Percentiles rank a stretch among this genome's conserved stretches.
Conservation (phyloP, 2,113 vertebrate genomes). For the Pachyramphus minor region DNA sequence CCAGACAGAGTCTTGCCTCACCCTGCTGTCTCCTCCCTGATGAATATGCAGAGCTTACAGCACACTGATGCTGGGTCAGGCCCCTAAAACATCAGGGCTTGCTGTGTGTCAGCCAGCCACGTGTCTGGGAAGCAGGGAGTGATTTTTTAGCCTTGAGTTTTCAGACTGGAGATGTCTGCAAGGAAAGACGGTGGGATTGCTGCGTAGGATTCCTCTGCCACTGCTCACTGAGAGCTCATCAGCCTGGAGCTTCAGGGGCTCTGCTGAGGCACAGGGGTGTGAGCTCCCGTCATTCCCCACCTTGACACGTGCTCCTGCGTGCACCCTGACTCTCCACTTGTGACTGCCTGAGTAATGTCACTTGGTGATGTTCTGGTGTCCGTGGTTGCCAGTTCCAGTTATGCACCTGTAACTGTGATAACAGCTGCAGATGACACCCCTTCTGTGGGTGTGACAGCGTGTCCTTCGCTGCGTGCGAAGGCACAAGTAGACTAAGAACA, state of each 20-base stretch:
- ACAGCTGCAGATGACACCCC: background rate
- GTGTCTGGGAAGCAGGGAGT: rapidly evolving
- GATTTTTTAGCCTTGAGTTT: background rate
- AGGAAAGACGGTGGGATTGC: background rate
- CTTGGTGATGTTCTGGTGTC: background rate
- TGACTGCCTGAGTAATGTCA: background rate
- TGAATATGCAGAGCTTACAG: background rate
- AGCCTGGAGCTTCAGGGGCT: background rate
- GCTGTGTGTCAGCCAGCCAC: background rate
- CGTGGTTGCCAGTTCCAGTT: background rate
- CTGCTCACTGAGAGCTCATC: background rate
- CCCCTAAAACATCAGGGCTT: background rate
- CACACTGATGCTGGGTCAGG: background rate
- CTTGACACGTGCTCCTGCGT: background rate
- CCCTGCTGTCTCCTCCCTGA: background rate
- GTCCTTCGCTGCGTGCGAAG: rapidly evolving
- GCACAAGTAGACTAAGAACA: background rate
- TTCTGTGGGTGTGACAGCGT: background rate
- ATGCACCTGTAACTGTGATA: background rate
- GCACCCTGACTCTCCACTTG: background rate
- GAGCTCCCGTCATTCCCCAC: background rate
- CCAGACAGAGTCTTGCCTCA: background rate
- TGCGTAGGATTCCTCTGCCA: background rate
- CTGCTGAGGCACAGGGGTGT: background rate
- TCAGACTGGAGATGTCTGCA: background rate